Conservation (phyloP, 1,140 invertebrate species). For the Drosophila rufa region DNA sequence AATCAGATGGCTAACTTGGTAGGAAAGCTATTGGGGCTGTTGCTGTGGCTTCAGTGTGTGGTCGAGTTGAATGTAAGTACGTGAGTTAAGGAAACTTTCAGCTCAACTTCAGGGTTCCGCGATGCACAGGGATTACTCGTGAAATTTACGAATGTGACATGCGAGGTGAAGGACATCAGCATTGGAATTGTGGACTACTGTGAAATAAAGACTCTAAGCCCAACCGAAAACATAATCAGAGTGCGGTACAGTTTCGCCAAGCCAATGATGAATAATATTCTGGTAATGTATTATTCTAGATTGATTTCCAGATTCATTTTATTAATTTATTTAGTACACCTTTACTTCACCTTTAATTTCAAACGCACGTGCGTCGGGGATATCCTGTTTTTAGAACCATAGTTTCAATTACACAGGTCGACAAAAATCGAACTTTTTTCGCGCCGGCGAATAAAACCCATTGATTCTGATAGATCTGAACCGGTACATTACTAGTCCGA, state of each 20-base stretch:
- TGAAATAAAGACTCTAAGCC: conserved; percentile 3
- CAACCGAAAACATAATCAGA: conserved; percentile 14
- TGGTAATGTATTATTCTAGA: conserved; percentile 15
- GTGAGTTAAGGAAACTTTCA: too few species aligned
- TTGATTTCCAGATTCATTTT: too few species aligned
- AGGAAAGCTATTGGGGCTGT: background rate
- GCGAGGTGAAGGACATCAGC: conserved; percentile 27
- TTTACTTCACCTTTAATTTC: too few species aligned
- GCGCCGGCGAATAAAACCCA: too few species aligned
- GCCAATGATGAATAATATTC: conserved; percentile 17
- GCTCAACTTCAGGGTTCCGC: background rate
- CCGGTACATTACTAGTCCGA: too few species aligned
- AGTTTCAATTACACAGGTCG: too few species aligned
- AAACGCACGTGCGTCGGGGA: too few species aligned
- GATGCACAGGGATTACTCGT: conserved; percentile 4
- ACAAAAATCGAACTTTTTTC: too few species aligned
- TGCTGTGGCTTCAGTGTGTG: background rate
- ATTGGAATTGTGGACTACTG: conserved; percentile 30
- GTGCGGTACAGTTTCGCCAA: conserved; percentile 19
- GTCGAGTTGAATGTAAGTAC: conserved; percentile 13
- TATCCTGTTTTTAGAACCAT: too few species aligned
- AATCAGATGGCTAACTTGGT: conserved; percentile 1
- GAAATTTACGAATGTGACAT: conserved; percentile 43
- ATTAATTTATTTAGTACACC: too few species aligned
- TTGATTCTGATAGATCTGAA: too few species aligned